Percentiles rank a stretch among this genome's conserved stretches.
These are phyloP conservation scores for Phanerotoma sp. DNA, from an alignment of 2,888 invertebrate genomes.

Conservation along the genomic window DNA sequence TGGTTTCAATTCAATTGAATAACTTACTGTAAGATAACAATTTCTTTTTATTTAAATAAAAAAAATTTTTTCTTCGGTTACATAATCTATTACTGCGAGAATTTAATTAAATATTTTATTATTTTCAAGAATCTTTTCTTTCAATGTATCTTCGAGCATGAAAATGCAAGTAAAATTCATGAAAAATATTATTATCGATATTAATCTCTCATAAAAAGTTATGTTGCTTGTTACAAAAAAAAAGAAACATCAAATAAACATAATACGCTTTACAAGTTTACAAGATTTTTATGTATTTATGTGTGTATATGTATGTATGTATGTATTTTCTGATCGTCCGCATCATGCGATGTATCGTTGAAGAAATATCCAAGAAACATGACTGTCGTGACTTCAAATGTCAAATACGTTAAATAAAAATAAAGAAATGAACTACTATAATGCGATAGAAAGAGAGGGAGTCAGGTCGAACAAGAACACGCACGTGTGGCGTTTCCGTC, in stretches of 20 bases:
- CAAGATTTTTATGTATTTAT: not conserved
- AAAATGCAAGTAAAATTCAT: too few relatives aligned
- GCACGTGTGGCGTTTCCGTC: slow-evolving; percentile 26
- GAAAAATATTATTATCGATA: not conserved
- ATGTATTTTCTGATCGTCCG: slow-evolving; percentile 12
- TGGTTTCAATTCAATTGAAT: too few relatives aligned
- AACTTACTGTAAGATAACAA: too few relatives aligned
- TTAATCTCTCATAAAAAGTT: not conserved
- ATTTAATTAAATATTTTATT: too few relatives aligned
- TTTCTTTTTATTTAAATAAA: too few relatives aligned
- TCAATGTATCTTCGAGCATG: too few relatives aligned
- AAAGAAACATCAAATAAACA: not conserved
- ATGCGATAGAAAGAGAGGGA: too few relatives aligned
- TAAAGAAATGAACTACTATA: slow-evolving; percentile 4
- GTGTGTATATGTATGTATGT: not conserved
- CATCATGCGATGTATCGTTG: not conserved
- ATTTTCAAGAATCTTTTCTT: too few relatives aligned
- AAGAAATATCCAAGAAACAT: slow-evolving; percentile 4
- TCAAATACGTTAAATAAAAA: slow-evolving; percentile 18
- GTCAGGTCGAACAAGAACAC: slow-evolving; percentile 21
- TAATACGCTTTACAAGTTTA: not conserved
- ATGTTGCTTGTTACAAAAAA: not conserved
- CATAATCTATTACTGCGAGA: too few relatives aligned
- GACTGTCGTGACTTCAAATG: slow-evolving; percentile 15
- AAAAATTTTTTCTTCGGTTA: too few relatives aligned